phyloP scores from a whole-genome alignment of 1,140 invertebrate species.

The Octopus sinensis region DNA sequence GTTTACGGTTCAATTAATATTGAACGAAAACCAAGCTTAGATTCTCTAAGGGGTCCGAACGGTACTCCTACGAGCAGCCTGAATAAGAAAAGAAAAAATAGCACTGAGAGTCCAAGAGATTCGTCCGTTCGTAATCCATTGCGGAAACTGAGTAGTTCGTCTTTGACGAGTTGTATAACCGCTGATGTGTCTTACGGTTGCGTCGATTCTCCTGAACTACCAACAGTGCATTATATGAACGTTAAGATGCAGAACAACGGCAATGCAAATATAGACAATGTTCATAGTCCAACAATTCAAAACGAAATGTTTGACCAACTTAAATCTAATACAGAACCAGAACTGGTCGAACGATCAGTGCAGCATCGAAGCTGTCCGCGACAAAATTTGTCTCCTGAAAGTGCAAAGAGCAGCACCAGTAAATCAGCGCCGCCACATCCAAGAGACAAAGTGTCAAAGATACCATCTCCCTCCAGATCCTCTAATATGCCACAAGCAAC shows the following conservation, averaged over 20 bases:
- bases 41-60: slow-evolving; percentile 26
- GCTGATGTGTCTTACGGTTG: slow-evolving; percentile 31
- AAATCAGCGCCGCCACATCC: neutral
- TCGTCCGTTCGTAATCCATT: slow-evolving; percentile 26
- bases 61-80: slow-evolving; percentile 48
- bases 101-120: slow-evolving; percentile 41
- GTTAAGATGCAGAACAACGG: slow-evolving; percentile 37
- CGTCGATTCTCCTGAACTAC: slow-evolving; percentile 48
- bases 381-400: neutral
- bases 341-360: neutral
- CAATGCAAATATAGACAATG: neutral
- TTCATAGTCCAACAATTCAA: slow-evolving; percentile 24
- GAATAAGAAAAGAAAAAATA: slow-evolving; percentile 39
- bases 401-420: neutral
- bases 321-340: slow-evolving; percentile 18
- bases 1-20: slow-evolving; percentile 23
- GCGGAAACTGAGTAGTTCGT: slow-evolving; percentile 40
- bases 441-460: neutral
- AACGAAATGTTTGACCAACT: slow-evolving; percentile 48
- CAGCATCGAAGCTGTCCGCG: neutral
- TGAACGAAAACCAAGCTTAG: slow-evolving; percentile 34
- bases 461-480: neutral
- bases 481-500: neutral
- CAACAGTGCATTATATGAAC: slow-evolving; percentile 52
- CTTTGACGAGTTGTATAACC: slow-evolving; percentile 42